Evolutionary conservation across 53 echinoderm and acorn worm genomes (phyloP).

Genomic region (Antedon mediterranea): DNA sequence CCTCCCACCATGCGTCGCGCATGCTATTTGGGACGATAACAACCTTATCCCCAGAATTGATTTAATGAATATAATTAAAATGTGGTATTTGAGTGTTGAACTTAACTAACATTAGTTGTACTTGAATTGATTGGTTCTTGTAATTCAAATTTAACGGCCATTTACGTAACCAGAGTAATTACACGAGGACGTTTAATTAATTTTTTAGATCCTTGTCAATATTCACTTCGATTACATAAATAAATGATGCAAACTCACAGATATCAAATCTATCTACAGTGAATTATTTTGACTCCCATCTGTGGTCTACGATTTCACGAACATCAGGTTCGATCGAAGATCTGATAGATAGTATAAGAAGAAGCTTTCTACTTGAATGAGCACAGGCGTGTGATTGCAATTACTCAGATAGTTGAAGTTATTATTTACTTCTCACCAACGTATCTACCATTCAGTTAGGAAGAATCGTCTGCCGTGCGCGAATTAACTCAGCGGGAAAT

Average conservation of each 20-base stretch:
- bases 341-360: neutral
- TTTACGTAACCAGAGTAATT: neutral
- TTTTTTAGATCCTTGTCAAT: neutral
- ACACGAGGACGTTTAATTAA: neutral
- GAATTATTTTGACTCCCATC: neutral
- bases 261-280: neutral
- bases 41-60: no score
- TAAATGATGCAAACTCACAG: neutral
- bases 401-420: neutral
- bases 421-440: neutral
- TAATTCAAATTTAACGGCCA: no score
- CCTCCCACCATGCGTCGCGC: no score
- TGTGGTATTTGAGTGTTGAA: no score
- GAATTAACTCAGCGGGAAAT: neutral
- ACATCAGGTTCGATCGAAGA: neutral
- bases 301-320: neutral
- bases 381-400: neutral
- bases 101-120: no score
- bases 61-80: no score
- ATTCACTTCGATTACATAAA: constrained; percentile 1
- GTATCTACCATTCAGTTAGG: neutral
- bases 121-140: no score
- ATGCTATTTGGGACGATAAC: no score
- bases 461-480: neutral
- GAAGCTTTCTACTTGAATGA: neutral